Evolutionary conservation across 2,888 invertebrate species (phyloP).

Genomic region (Archips xylosteana): DNA sequence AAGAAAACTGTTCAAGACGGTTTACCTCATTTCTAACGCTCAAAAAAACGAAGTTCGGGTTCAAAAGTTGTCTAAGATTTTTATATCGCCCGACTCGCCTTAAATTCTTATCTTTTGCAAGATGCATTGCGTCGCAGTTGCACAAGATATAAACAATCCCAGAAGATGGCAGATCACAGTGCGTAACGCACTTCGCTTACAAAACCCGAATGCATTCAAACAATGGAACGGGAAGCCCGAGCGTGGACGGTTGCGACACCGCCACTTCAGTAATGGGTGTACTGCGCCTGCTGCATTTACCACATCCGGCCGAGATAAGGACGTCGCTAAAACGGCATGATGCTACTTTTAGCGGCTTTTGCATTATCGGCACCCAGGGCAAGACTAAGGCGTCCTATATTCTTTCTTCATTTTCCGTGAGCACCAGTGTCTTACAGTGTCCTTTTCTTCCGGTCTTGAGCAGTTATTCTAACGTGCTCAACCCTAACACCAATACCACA

Average conservation of each 20-base stretch:
- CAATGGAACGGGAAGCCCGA: constrained; percentile 71
- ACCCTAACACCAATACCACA: too few relatives aligned
- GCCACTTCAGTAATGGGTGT: constrained; percentile 49
- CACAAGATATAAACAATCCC: constrained; percentile 54
- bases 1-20: too few relatives aligned
- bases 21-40: too few relatives aligned
- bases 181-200: constrained; percentile 72
- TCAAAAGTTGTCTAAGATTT: neutral
- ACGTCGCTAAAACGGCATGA: constrained; percentile 9
- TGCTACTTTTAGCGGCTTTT: neutral
- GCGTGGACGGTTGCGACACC: constrained; percentile 63
- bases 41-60: too few relatives aligned
- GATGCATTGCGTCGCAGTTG: constrained; percentile 47
- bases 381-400: neutral
- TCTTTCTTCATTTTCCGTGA: too few relatives aligned
- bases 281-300: constrained; percentile 41
- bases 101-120: constrained; percentile 45
- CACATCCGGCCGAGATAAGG: constrained; percentile 48
- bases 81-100: neutral
- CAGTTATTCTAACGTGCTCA: too few relatives aligned
- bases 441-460: too few relatives aligned
- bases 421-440: too few relatives aligned
- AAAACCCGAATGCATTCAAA: constrained; percentile 66
- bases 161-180: constrained; percentile 63
- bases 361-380: neutral